Evolutionary conservation across 1,140 invertebrate species (phyloP).

Genomic region (Tetraneura akinire): DNA sequence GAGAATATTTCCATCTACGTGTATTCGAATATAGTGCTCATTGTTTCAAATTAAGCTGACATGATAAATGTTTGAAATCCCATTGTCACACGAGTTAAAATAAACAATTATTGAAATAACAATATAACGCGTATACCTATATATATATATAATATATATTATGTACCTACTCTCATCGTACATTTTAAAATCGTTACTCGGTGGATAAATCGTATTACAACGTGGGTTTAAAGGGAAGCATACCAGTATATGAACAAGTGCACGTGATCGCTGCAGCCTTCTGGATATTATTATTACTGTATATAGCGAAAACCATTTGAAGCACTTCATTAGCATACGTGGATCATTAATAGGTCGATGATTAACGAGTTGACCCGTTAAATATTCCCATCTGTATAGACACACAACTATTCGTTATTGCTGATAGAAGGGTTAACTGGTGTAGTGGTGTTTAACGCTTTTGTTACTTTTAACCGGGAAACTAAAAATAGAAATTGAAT

Average conservation of each 20-base stretch:
- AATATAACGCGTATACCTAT: too few species aligned
- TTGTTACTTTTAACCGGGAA: too few species aligned
- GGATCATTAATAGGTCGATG: conserved; percentile 1
- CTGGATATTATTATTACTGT: not conserved
- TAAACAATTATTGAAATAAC: not conserved
- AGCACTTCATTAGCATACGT: not conserved
- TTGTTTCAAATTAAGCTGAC: conserved; percentile 6
- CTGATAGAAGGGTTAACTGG: too few species aligned
- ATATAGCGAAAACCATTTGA: not conserved
- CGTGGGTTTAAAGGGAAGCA: not conserved
- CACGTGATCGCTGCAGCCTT: not conserved
- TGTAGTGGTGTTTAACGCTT: too few species aligned
- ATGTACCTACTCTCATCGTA: too few species aligned
- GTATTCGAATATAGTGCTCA: conserved; percentile 10
- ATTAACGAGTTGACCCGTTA: conserved; percentile 17
- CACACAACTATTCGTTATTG: too few species aligned
- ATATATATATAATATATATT: too few species aligned
- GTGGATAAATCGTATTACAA: not conserved
- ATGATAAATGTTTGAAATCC: conserved; percentile 10
- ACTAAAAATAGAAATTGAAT: too few species aligned
- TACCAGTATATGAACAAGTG: not conserved
- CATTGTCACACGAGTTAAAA: too few species aligned
- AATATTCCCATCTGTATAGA: not conserved
- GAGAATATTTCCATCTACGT: not conserved
- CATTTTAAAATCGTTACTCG: not conserved